Evolutionary conservation across 35 echinoderm and acorn worm genomes (phyloP).

Genomic region (Hemicentrotus pulcherrimus): DNA sequence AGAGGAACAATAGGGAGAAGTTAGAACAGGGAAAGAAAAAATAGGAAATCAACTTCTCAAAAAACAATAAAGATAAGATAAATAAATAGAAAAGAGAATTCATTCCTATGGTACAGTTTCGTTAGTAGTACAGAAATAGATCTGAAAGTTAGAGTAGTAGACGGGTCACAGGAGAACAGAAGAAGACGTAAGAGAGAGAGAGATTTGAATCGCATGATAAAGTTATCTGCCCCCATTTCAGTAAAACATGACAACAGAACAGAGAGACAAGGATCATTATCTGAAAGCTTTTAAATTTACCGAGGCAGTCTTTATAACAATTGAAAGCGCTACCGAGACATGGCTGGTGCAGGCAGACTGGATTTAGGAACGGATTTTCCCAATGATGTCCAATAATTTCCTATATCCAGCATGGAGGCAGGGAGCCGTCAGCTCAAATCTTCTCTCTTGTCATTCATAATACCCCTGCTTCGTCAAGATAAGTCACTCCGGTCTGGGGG

Average conservation of each 20-base stretch:
- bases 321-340: background rate
- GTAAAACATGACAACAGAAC: background rate
- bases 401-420: background rate
- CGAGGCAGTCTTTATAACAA: background rate
- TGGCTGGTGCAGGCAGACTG: background rate
- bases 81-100: background rate
- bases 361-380: background rate
- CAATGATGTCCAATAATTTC: background rate
- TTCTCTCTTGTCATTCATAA: background rate
- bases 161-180: background rate
- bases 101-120: background rate
- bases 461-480: background rate
- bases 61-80: background rate
- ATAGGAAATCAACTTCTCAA: background rate
- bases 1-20: background rate
- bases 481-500: background rate
- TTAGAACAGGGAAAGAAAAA: background rate
- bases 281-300: background rate
- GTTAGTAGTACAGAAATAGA: background rate
- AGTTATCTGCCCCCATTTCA: background rate
- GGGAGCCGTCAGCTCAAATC: constrained; percentile 4
- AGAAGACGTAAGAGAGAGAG: background rate
- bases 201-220: background rate
- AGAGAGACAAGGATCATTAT: background rate
- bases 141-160: background rate